Evolutionary conservation across 2,797 vertebrate species (phyloP).

Genomic region (Sparidentex hasta): DNA sequence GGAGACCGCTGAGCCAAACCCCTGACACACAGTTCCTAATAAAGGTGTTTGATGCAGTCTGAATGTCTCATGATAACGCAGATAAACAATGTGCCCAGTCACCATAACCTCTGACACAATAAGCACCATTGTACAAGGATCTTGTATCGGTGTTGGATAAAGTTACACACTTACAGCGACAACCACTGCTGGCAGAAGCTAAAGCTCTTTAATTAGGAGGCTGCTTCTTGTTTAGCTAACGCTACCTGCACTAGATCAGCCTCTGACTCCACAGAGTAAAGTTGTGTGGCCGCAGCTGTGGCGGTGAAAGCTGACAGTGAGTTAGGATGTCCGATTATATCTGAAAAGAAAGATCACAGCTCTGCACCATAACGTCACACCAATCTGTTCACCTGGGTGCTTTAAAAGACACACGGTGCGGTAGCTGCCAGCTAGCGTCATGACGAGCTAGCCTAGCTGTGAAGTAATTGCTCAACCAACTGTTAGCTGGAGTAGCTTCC

Average conservation of each 20-base stretch:
- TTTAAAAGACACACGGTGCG: conserved; percentile 32
- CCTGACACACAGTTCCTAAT: neutral
- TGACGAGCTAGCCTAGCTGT: conserved; percentile 27
- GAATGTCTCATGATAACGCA: neutral
- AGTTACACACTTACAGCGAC: neutral
- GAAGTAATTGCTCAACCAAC: conserved; percentile 6
- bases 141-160: accelerated
- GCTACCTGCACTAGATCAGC: neutral
- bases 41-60: neutral
- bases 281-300: neutral
- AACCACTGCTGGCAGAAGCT: neutral
- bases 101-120: neutral
- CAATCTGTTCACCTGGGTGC: conserved; percentile 6
- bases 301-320: neutral
- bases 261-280: neutral
- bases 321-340: neutral
- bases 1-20: neutral
- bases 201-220: neutral
- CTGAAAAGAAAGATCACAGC: neutral
- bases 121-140: neutral
- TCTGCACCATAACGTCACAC: neutral
- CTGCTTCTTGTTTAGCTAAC: neutral
- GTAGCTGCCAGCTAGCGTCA: conserved; percentile 47
- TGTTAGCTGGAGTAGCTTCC: conserved; percentile 9
- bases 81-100: neutral